Evolutionary conservation across 2,888 invertebrate genomes (phyloP).

Genomic region (Acrobasis repandana): DNA sequence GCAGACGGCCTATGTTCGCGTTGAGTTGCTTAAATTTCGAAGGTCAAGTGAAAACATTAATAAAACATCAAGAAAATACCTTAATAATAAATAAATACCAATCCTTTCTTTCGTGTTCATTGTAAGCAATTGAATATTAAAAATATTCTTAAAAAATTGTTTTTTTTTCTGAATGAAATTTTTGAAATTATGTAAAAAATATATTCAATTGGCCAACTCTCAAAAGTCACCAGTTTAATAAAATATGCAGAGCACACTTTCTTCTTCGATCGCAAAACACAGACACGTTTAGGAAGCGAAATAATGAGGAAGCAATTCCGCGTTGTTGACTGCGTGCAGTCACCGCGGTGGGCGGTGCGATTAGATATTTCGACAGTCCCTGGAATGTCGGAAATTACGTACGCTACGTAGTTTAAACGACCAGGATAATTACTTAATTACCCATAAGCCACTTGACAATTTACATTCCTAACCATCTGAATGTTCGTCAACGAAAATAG

Average conservation of each 20-base stretch:
- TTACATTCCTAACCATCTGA: constrained; percentile 1
- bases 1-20: constrained; percentile 42
- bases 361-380: constrained; percentile 42
- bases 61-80: not conserved
- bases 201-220: not conserved
- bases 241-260: constrained; percentile 40
- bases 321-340: constrained; percentile 45
- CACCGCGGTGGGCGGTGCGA: constrained; percentile 36
- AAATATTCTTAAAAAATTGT: no score
- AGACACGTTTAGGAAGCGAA: constrained; percentile 50
- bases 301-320: constrained; percentile 58
- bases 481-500: not conserved
- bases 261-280: constrained; percentile 45
- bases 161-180: no score
- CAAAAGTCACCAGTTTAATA: constrained; percentile 5
- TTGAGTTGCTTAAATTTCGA: constrained; percentile 47
- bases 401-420: constrained; percentile 1
- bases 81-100: not conserved
- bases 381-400: constrained; percentile 35
- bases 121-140: no score
- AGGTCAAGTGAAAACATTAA: constrained; percentile 38
- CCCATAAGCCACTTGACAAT: not conserved
- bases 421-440: constrained; percentile 2
- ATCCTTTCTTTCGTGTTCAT: not conserved
- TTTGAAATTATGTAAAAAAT: no score